Evolutionary conservation across 1,140 invertebrate genomes (phyloP), one percentile per base, ranked within the genome.

Genomic region (Limonius californicus): DNA sequence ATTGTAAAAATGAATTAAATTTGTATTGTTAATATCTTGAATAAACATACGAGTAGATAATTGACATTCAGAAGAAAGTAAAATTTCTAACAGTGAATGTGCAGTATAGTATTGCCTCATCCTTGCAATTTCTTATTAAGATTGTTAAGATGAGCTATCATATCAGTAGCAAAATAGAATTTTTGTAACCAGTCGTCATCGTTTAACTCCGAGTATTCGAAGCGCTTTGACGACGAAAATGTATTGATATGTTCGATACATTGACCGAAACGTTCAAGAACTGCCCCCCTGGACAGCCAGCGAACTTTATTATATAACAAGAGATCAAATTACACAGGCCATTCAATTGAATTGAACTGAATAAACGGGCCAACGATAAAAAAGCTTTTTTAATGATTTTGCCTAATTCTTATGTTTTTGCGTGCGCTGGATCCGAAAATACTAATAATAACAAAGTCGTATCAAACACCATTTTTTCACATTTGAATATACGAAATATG

Each of bases 141-240:
- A 39, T 39, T 12, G n/a, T 39, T 39, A 39, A 72, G 56, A 64
- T 72, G 53, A 54, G 61, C 21, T 64, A 66, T 71, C 58, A 72
- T 62, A 66, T 73, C 66, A 57, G 73, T 68, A 62, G 70, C 64
- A 63, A 73, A 66, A 63, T 70, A 66, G 59, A 72, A 67, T 67
- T 73, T 73, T 71, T 72, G 68, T 54, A 72, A 61, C 67, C 66
- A 72, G 58, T 69, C 64, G 61, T 74, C 62, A 57, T 73, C 57
- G 54, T 58, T 58, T 57, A 74, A 64, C 69, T 75, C 66, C 53
- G 66, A 61, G 59, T 71, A 60, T 35, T 63, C 56, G 68, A 73
- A 65, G 19, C 2, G 8, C 19, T 50, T 50, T 19, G 18, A 8
- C 15, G 18, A 2, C 9, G 19, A 21, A 21, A 50, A 72, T 64